These are phyloP conservation scores for Tarsius wallacei DNA, from an alignment of 2,797 vertebrate species.

Conservation along the genomic window DNA sequence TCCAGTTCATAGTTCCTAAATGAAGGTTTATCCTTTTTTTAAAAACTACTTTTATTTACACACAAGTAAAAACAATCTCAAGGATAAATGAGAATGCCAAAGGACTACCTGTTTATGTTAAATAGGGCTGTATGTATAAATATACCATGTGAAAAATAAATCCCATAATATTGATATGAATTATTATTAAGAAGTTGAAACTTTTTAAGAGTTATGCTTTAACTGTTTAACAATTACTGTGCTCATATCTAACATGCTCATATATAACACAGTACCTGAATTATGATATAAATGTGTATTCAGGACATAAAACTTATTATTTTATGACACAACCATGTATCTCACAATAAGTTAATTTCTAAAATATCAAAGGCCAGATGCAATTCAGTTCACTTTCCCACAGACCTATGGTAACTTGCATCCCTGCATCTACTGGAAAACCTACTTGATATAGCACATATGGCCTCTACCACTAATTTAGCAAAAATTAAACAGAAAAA, in stretches of 20 bases:
- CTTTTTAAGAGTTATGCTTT: background rate
- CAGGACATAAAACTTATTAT: conserved; percentile 32
- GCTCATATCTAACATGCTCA: background rate
- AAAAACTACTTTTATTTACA: background rate
- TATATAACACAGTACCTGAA: background rate
- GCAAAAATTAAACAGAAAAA: background rate
- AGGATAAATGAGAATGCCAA: background rate
- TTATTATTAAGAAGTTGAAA: background rate
- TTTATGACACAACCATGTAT: background rate
- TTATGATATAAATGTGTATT: background rate
- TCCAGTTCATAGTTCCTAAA: background rate
- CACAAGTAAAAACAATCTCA: background rate
- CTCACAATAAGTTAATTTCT: background rate
- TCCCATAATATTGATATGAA: background rate
- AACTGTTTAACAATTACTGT: background rate
- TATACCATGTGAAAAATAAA: background rate
- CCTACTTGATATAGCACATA: background rate
- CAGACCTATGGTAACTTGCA: background rate
- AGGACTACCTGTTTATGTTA: background rate
- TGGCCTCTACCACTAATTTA: background rate
- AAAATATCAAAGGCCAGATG: background rate
- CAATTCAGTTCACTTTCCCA: background rate
- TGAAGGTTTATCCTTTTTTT: background rate
- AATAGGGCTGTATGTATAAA: background rate
- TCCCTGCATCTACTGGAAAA: conserved; percentile 79